phyloP scores from a whole-genome alignment of 1,140 invertebrate genomes.

The Chlorops oryzae region DNA sequence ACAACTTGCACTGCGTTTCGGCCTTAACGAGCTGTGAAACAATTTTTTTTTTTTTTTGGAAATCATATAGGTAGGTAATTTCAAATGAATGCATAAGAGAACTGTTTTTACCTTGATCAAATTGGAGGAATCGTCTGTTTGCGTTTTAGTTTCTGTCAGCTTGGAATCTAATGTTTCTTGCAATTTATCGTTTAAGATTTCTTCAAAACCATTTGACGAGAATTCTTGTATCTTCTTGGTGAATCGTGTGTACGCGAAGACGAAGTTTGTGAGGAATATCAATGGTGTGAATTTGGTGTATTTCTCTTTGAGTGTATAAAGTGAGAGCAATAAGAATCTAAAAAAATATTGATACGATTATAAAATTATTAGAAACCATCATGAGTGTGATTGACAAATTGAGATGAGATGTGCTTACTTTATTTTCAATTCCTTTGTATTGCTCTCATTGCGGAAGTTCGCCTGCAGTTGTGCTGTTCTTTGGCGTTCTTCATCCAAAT shows the following conservation, averaged over 20 bases:
- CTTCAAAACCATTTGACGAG: too few species aligned
- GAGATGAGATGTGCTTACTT: conserved; percentile 20
- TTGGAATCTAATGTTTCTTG: too few species aligned
- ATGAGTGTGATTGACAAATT: neutral
- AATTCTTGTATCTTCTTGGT: conserved; percentile 16
- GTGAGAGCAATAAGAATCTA: conserved; percentile 40
- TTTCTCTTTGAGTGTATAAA: conserved; percentile 35
- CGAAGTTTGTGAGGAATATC: conserved; percentile 44
- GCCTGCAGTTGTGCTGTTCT: conserved; percentile 18
- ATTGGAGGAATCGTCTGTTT: too few species aligned
- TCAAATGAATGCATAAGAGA: too few species aligned
- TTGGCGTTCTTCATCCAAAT: conserved; percentile 20
- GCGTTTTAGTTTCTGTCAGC: too few species aligned
- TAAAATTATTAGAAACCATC: neutral
- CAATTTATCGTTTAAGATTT: too few species aligned
- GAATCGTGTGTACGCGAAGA: conserved; percentile 36
- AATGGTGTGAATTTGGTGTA: conserved; percentile 46
- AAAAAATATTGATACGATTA: neutral
- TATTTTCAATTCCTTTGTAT: conserved; percentile 31
- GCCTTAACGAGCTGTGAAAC: conserved; percentile 31
- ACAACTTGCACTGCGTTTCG: conserved; percentile 32
- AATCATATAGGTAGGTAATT: too few species aligned
- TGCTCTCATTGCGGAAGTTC: conserved; percentile 33
- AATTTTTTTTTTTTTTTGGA: too few species aligned
- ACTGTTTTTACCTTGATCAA: too few species aligned